phyloP scores from a whole-genome alignment of 2,113 vertebrate species.

The Clarias gariepinus region DNA sequence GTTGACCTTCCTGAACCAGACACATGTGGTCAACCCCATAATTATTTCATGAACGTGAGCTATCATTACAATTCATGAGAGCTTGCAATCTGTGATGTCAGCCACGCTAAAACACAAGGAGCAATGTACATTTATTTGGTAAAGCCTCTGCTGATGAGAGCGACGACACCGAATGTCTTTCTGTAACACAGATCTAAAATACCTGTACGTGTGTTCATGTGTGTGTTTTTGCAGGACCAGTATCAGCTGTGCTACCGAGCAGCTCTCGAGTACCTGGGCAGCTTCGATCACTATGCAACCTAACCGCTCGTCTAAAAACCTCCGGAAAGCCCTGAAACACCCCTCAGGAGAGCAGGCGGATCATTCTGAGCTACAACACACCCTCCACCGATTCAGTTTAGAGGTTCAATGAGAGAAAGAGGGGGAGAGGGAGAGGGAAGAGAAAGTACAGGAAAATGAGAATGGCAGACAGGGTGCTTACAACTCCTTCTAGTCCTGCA shows the following conservation, averaged over 20 bases:
- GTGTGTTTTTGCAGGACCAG: conserved; percentile 83
- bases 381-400: conserved; percentile 74
- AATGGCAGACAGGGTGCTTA: conserved; percentile 48
- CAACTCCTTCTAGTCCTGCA: conserved; percentile 58
- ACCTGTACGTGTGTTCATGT: background rate
- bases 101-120: background rate
- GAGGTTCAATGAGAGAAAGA: conserved; percentile 57
- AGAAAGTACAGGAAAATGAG: conserved; percentile 64
- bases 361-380: conserved; percentile 83
- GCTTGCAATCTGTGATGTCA: background rate
- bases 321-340: conserved; percentile 44
- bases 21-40: background rate
- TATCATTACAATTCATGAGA: background rate
- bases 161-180: background rate
- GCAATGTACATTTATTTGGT: background rate
- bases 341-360: conserved; percentile 56
- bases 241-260: conserved; percentile 97
- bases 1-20: background rate
- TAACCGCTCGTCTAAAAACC: conserved; percentile 75
- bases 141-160: background rate
- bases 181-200: background rate
- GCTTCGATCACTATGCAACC: conserved; percentile 99
- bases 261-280: conserved; percentile 96
- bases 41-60: background rate
- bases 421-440: conserved; percentile 29